Evolutionary conservation across 2,797 vertebrate genomes (phyloP), one percentile per base, ranked within the genome.

Genomic region (Buceros bicornis): DNA sequence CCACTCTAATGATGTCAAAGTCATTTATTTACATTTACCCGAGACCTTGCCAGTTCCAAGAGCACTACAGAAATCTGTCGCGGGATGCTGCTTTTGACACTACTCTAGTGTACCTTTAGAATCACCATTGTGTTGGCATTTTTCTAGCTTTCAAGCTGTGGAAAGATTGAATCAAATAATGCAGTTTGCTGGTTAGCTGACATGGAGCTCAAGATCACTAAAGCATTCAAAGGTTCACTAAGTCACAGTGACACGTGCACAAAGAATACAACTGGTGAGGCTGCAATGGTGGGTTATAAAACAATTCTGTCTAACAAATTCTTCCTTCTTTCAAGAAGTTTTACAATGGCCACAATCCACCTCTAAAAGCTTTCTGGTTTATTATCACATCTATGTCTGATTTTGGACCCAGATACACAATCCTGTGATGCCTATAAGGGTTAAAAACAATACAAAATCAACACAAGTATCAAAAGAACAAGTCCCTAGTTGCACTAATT

Each of bases 41-140:
- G 48, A 89, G 64, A 69, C 65, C 17, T 26, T 72, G 72, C 29
- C 88, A 84, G 84, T 69, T 71, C 65, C 51, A 71, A 53, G 29
- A 89, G 54, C 54, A 79, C 65, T 58, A 42, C 65, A 78, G 65
- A 91, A 83, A 90, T 45, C 73, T 0, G 7, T 95, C 93, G 95
- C 84, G 94, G 91, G 94, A 96, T 90, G 87, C 54, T 95, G 74
- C 77, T 94, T 94, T 14, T 94, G 94, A 96, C 3, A 4, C 71
- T 53, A 86, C 37, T 72, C 71, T 67, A 62, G 42, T 1, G 47
- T 70, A 77, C 78, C 54, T 60, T 93, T 4, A 50, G 67, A 88
- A 10, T 37, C 16, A 65, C 3, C 45, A 5, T 14, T 60, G 64
- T 71, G 31, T 2, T 62, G 86, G 51, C 51, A 40, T 54, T 51